Evolutionary conservation across 2,888 invertebrate species (phyloP).

Genomic region (Microctonus aethiopoides): DNA sequence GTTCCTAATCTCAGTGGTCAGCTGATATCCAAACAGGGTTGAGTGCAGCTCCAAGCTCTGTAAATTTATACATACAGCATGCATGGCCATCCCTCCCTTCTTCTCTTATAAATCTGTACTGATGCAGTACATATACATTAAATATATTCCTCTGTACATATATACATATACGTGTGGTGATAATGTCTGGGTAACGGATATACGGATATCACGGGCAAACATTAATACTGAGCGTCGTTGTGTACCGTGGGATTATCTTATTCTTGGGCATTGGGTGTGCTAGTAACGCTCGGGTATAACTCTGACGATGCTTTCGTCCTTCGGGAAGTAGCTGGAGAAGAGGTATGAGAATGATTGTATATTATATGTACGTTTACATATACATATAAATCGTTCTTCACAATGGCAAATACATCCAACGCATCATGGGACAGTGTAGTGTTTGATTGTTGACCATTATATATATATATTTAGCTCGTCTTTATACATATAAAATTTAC

Average conservation of each 20-base stretch:
- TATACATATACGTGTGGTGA: slow-evolving; percentile 46
- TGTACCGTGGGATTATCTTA: slow-evolving; percentile 64
- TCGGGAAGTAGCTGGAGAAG: slow-evolving; percentile 32
- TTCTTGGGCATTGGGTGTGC: slow-evolving; percentile 57
- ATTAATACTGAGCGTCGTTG: slow-evolving; percentile 62
- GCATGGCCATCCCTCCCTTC: background rate
- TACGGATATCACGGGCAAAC: slow-evolving; percentile 65
- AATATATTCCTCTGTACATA: slow-evolving; percentile 12
- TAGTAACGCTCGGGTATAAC: slow-evolving; percentile 26
- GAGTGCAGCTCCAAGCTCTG: slow-evolving; percentile 52
- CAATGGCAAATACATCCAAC: slow-evolving; percentile 42
- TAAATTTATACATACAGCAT: slow-evolving; percentile 33
- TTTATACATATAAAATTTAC: slow-evolving; percentile 18
- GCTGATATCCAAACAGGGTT: slow-evolving; percentile 62
- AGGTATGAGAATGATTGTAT: background rate
- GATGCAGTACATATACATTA: slow-evolving; percentile 11
- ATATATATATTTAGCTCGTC: slow-evolving; percentile 33
- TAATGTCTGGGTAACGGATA: slow-evolving; percentile 65
- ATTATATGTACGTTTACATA: background rate
- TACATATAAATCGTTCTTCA: background rate
- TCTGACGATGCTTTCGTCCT: slow-evolving; percentile 41
- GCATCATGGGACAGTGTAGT: slow-evolving; percentile 38
- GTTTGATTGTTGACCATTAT: slow-evolving; percentile 44
- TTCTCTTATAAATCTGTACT: slow-evolving; percentile 25
- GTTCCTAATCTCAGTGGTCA: slow-evolving; percentile 64